Evolutionary conservation across 2,797 vertebrate genomes (phyloP).

Genomic region (Vespertilio murinus): DNA sequence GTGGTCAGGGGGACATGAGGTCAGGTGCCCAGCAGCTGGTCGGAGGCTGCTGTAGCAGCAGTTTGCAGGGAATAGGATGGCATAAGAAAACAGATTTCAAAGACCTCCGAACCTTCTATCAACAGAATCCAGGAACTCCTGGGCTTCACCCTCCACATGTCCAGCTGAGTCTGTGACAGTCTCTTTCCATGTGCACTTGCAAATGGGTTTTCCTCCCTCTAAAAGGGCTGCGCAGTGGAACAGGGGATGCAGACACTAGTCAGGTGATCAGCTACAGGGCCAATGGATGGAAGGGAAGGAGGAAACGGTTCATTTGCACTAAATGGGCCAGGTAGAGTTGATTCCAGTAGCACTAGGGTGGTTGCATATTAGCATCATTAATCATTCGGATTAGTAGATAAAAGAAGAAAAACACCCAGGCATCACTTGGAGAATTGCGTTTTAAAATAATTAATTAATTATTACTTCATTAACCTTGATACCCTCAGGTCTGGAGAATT

Average conservation of each 20-base stretch:
- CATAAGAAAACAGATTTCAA: neutral
- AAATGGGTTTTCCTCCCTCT: neutral
- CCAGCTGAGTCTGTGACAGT: neutral
- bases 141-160: neutral
- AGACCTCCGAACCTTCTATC: neutral
- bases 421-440: neutral
- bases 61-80: conserved; percentile 38
- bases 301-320: neutral
- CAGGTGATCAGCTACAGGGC: neutral
- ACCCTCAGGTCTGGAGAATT: neutral
- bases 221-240: neutral
- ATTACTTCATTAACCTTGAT: neutral
- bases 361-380: neutral
- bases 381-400: neutral
- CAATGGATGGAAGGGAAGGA: neutral
- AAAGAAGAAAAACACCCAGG: neutral
- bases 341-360: neutral
- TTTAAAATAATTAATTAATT: neutral
- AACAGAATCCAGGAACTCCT: neutral
- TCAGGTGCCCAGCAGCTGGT: conserved; percentile 74
- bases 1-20: conserved; percentile 64
- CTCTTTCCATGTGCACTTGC: neutral
- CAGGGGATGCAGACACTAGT: neutral
- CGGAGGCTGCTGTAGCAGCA: conserved; percentile 61
- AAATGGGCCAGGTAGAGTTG: neutral